Conservation (phyloP, 2,113 vertebrate species). For the Eleginops maclovinus region DNA sequence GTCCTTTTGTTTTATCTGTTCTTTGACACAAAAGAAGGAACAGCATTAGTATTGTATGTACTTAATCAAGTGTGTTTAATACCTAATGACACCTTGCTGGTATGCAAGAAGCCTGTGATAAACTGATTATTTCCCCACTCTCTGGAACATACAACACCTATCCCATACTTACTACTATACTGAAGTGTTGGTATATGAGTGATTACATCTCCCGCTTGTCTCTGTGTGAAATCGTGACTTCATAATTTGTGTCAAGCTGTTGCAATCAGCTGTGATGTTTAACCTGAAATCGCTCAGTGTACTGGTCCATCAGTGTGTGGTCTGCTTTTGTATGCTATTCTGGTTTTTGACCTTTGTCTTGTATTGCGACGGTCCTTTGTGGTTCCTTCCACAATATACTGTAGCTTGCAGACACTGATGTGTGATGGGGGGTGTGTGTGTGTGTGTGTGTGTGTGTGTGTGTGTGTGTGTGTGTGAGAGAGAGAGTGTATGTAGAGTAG, state of each 20-base stretch:
- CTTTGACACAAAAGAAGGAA: slow-evolving; percentile 22
- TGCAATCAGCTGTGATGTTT: too few species aligned
- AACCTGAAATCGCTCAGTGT: too few species aligned
- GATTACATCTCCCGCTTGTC: background rate
- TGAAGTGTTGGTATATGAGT: background rate
- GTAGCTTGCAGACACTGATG: background rate
- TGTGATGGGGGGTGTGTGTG: background rate
- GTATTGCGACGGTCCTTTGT: too few species aligned
- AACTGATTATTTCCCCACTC: background rate
- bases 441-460: background rate
- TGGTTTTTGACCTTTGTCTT: background rate
- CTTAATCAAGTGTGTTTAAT: too few species aligned
- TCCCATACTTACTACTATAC: background rate
- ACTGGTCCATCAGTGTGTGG: background rate
- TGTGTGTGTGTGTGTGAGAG: background rate
- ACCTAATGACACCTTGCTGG: too few species aligned
- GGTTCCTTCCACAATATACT: background rate
- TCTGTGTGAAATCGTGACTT: background rate
- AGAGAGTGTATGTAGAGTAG: background rate
- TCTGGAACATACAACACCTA: too few species aligned
- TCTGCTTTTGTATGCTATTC: background rate
- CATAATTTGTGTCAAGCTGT: background rate
- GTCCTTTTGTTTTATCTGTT: slow-evolving; percentile 16
- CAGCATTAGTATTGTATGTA: background rate
- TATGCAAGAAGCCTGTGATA: background rate